Evolutionary conservation across 2,888 invertebrate genomes (phyloP).

Genomic region (Hetaerina titia): DNA sequence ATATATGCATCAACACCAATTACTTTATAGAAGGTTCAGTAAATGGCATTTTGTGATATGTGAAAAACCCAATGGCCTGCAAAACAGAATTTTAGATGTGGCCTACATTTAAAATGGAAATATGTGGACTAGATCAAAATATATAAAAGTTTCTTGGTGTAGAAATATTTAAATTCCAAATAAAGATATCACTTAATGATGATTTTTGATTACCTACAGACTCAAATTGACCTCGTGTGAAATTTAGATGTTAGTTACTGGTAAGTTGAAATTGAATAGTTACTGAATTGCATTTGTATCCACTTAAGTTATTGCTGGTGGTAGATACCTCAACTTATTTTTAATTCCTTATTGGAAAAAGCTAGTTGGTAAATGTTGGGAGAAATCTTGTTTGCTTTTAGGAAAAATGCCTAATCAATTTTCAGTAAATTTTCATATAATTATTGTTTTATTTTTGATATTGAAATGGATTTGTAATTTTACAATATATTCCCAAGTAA

Average conservation of each 20-base stretch:
- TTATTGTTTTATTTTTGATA: constrained; percentile 39
- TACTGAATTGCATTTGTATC: constrained; percentile 32
- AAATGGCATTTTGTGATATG: constrained; percentile 27
- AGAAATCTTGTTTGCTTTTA: constrained; percentile 22
- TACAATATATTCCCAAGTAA: constrained; percentile 35
- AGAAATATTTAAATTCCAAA: constrained; percentile 20
- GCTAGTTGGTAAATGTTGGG: constrained; percentile 11
- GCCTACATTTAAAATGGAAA: neutral
- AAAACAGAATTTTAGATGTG: neutral
- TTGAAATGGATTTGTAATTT: constrained; percentile 34
- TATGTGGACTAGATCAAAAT: constrained; percentile 32
- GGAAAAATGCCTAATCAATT: constrained; percentile 35
- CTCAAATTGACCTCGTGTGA: neutral
- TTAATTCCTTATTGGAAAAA: constrained; percentile 29
- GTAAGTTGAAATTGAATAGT: constrained; percentile 30
- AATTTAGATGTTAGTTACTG: constrained; percentile 13
- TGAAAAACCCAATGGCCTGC: constrained; percentile 10
- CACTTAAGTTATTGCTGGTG: constrained; percentile 39
- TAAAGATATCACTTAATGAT: constrained; percentile 32
- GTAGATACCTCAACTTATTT: constrained; percentile 35
- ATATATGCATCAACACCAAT: constrained; percentile 32
- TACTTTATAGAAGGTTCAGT: constrained; percentile 13
- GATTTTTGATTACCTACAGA: constrained; percentile 27
- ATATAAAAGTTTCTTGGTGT: constrained; percentile 9
- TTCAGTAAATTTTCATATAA: constrained; percentile 39